Evolutionary conservation across 1,140 invertebrate species (phyloP).

Genomic region (Papilio dardanus): DNA sequence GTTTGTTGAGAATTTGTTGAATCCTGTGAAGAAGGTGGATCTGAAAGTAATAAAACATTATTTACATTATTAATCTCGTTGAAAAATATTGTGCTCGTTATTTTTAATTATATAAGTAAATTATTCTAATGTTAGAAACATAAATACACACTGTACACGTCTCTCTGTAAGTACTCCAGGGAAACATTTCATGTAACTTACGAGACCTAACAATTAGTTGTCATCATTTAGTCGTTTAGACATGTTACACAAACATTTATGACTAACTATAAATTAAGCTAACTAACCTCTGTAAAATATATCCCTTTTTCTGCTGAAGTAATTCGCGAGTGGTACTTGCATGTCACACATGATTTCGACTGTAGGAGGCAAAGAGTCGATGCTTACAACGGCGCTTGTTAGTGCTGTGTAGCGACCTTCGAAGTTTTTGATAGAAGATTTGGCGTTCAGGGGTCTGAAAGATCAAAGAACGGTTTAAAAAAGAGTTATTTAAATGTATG

Average conservation of each 20-base stretch:
- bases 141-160: not conserved
- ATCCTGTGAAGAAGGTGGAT: slow-evolving; percentile 46
- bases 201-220: not conserved
- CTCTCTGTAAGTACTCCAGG: not conserved
- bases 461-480: slow-evolving; percentile 24
- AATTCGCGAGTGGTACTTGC: slow-evolving; percentile 74
- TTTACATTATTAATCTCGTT: no score
- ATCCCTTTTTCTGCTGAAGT: slow-evolving; percentile 70
- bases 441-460: slow-evolving; percentile 64
- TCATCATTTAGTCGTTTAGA: slow-evolving; percentile 25
- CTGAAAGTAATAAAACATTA: slow-evolving; percentile 40
- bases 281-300: slow-evolving; percentile 72
- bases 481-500: not conserved
- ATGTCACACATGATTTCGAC: slow-evolving; percentile 73
- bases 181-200: not conserved
- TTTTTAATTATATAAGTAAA: no score
- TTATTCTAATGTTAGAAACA: slow-evolving; percentile 11
- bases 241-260: not conserved
- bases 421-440: slow-evolving; percentile 61
- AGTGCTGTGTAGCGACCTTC: slow-evolving; percentile 65
- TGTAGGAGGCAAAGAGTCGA: slow-evolving; percentile 63
- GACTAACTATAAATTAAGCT: not conserved
- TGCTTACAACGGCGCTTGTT: slow-evolving; percentile 61
- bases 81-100: no score
- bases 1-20: slow-evolving; percentile 41